Conservation (phyloP, 2,113 vertebrate species). For the Pomatorhinus ruficollis region DNA sequence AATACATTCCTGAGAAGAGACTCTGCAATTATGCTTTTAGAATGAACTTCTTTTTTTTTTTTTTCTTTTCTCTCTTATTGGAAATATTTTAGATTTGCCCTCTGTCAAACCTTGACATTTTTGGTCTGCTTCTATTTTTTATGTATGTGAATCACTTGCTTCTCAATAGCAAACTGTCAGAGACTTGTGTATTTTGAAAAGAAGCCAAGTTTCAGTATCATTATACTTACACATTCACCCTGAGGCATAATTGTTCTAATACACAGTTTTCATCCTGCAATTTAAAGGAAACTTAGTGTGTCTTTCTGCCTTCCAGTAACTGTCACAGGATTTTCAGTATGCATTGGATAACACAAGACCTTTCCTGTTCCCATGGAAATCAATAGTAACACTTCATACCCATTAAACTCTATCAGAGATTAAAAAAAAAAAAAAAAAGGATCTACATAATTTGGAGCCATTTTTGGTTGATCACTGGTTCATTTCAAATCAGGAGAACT, state of each 20-base stretch:
- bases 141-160: not conserved
- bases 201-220: conserved; percentile 52
- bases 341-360: not conserved
- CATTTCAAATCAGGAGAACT: not conserved
- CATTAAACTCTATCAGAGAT: not conserved
- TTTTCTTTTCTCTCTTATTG: not conserved
- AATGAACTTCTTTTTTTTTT: not conserved
- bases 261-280: conserved; percentile 42
- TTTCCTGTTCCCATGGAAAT: conserved; percentile 58
- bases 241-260: conserved; percentile 62
- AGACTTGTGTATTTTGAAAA: conserved; percentile 41
- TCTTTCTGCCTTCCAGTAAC: conserved; percentile 44
- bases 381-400: conserved; percentile 1
- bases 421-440: not conserved
- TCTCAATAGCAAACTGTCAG: conserved; percentile 47
- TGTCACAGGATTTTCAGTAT: conserved; percentile 32
- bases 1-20: conserved; percentile 2
- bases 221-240: conserved; percentile 57
- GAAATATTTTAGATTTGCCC: conserved; percentile 4
- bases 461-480: not conserved
- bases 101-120: conserved; percentile 51
- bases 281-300: conserved; percentile 35
- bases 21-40: not conserved
- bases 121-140: conserved; percentile 34
- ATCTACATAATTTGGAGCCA: not conserved